Evolutionary conservation across 2,113 vertebrate genomes (phyloP), one percentile per base, ranked within the genome.

Genomic region (Anarrhichthys ocellatus): DNA sequence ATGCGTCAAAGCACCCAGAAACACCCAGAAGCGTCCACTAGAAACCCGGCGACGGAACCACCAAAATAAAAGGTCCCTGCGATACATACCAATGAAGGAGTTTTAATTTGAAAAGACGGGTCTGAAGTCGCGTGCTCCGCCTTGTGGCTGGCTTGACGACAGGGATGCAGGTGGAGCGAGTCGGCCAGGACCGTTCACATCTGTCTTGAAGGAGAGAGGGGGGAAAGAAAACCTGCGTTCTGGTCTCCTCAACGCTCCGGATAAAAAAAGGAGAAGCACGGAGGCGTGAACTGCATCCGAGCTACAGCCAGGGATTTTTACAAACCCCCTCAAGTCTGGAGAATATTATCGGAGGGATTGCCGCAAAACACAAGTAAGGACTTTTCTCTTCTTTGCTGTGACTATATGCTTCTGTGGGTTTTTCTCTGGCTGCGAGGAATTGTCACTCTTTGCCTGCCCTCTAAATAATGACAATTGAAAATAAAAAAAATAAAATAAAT

Each of bases 121-220:
- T 20, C 29, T 3, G 22, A 75, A 68, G 69, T 2, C 0, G 40
- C 42, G 1, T 65, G 67, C 68, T 80, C 69, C 73, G 61, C 38
- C 62, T 78, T 72, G 5, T 63, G 78, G 81, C 2, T 46, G 27
- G 1, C 40, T 87, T 88, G 81, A 90, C 87, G 5, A 56, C 82
- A 10, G 80, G 64, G 90, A 90, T 91, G 94, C 94, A 95, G 95
- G 94, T 95, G 93, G 91, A 92, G 88, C 91, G 92, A 79, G 88
- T 92, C 90, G 81, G 83, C 86, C 91, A 91, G 90, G 86, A 93
- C 87, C 72, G 87, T 87, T 91, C 93, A 89, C 93, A 92, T 94
- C 92, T 92, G 94, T 91, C 88, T 91, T 91, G 84, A 88, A 90
- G 87, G 92, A 92, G 88, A 90, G 86, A 92, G 79, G 71, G 80